Conservation (phyloP, 2,888 invertebrate genomes). For the Cataglyphis cursor region DNA sequence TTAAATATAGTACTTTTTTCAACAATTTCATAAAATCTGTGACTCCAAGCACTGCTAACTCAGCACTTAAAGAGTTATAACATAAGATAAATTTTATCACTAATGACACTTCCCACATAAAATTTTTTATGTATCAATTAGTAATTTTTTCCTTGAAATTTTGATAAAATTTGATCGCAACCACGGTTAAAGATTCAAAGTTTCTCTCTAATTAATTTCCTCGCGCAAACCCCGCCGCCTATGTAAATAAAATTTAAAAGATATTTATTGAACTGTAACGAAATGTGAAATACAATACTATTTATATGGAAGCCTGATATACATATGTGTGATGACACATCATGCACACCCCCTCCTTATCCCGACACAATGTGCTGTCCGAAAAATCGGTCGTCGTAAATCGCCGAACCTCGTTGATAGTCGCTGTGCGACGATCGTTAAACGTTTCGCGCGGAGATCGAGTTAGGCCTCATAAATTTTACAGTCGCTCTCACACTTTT, state of each 20-base stretch:
- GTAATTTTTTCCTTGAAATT: conserved; percentile 4
- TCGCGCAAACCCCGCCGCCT: conserved; percentile 69
- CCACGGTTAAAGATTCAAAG: conserved; percentile 62
- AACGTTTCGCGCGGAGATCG: conserved; percentile 62
- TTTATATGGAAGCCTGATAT: conserved; percentile 81
- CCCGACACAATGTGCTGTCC: conserved; percentile 23
- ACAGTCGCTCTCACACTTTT: conserved; percentile 66
- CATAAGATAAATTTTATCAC: neutral
- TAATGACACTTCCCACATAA: neutral
- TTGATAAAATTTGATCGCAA: conserved; percentile 47
- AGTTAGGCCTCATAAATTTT: conserved; percentile 78
- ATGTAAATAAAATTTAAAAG: conserved; percentile 82
- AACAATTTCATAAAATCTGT: neutral
- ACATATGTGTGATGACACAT: conserved; percentile 55
- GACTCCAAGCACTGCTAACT: conserved; percentile 17
- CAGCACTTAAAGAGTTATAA: conserved; percentile 25
- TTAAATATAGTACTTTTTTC: neutral
- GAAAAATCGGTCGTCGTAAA: conserved; percentile 61
- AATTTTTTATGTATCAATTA: neutral
- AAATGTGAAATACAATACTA: conserved; percentile 85
- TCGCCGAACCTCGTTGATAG: conserved; percentile 24
- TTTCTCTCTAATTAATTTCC: conserved; percentile 60
- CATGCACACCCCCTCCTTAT: conserved; percentile 60
- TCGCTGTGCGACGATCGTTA: conserved; percentile 72
- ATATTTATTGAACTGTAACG: conserved; percentile 86